Base-by-base conservation (phyloP, 2,888 invertebrate genomes). In the Rotaria sp. region DNA sequence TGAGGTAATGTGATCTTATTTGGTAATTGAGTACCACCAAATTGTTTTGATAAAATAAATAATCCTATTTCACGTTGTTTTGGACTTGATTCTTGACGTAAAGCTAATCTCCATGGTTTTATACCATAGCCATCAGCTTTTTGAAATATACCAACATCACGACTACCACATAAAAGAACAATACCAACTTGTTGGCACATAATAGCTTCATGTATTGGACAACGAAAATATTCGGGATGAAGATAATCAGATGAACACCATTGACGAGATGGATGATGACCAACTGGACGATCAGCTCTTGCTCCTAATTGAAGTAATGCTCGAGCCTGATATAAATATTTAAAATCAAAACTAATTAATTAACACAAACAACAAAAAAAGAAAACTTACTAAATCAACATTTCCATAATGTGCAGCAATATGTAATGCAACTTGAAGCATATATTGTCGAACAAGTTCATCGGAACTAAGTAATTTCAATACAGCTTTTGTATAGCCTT, bases 201-300 rank as follows among this genome's bases (percentile, higher is more conserved):
- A 35, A 86, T 85, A 10, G 85, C 85, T 30, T 85, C 86, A 84
- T 86, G 86, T 13, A 86, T 67, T 26, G 86, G 86, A 84, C 55
- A 35, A 38, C 35, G 52, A 45, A 48, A n/a, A 67, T 85, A 55
- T 35, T 80, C 80, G 0, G 41, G 45, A 45, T 80, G 80, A 21
- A 1, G 0, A n/a, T 8, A 30, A 24, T 84, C 75, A 18, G 21
- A 8, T 55, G 85, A n/a, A 26, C 86, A 86, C 86, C 86, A 86
- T 86, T 86, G 86, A 30, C 86, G 67, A 55, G 85, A 86, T 7
- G 86, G 86, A 85, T 86, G 86, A 85, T 85, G 57, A 35, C 85
- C 86, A 15, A 85, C 84, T 45, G 85, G 85, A 24, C 45, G 30
- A 84, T 86, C 86, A 35, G 74, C 80, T 57, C 80, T 38, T 30